Percentiles rank a stretch among this genome's conserved stretches.
phyloP scores from a whole-genome alignment of 2,113 vertebrate species.

The Alouatta palliata region DNA sequence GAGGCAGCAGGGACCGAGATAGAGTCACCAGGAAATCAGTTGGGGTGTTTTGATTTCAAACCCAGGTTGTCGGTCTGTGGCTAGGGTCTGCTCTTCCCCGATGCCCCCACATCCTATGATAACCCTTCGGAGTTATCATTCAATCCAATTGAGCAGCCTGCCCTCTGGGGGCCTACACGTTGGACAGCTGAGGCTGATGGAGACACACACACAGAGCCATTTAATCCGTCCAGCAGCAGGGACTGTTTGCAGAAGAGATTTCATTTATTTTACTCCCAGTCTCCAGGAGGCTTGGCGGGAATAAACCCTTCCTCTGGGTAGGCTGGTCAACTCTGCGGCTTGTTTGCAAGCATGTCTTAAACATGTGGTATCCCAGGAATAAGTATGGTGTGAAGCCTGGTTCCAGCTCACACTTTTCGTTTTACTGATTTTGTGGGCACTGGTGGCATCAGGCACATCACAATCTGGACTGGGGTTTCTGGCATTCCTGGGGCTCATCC shows the following conservation, averaged over 20 bases:
- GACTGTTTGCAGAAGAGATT: constrained; percentile 30
- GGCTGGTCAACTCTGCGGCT: neutral
- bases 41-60: constrained; percentile 13
- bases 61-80: neutral
- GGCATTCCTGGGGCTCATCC: fast-evolving
- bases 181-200: neutral
- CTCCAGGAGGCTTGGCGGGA: neutral
- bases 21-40: neutral
- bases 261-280: neutral
- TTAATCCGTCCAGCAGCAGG: constrained; percentile 47
- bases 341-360: constrained; percentile 17
- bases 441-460: neutral
- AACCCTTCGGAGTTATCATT: neutral
- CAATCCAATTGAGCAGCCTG: constrained; percentile 40
- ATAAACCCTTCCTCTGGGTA: neutral
- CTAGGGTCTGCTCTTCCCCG: neutral
- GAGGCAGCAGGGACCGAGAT: neutral
- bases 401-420: neutral
- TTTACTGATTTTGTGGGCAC: neutral
- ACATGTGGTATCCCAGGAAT: neutral
- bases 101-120: neutral
- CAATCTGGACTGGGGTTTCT: neutral
- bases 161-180: constrained; percentile 42
- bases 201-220: neutral
- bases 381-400: neutral